Evolutionary conservation across 2,888 invertebrate genomes (phyloP), one percentile per base, ranked within the genome.

Genomic region (Atethmia centrago): DNA sequence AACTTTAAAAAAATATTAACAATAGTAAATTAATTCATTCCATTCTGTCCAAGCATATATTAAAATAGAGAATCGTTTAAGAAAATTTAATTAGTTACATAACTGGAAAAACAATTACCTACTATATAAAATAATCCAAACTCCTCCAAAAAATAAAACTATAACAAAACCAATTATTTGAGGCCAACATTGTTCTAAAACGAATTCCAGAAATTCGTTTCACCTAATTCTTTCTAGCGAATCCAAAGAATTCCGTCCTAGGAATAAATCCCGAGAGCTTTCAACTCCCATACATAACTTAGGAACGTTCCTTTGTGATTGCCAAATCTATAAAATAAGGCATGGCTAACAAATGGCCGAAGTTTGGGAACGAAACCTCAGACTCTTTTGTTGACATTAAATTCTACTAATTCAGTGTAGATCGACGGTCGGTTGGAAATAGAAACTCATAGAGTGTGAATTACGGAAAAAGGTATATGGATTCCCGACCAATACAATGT

Each of bases 331-430:
- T 83, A 79, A 83, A 85, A 74, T 79, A 74, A 71, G 86, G 67
- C 67, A 78, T 73, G 67, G 70, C 61, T 72, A 71, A 79, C 84
- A 85, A 83, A 83, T 71, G 67, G 59, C 36, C 47, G 21, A 79
- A 83, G 74, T 85, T 83, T 56, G 21, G 31, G 40, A 58, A 56
- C 55, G 71, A 72, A 74, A 71, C 63, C 74, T 72, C 63, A 45
- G 53, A 56, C 49, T 83, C 86, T 83, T 83, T 85, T 85, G 83
- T 83, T 71, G 61, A 62, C n/a, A 83, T 79, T 61, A 72, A 74
- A 72, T 72, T 83, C 49, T 47, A 58, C 70, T 71, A 83, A 83
- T 82, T 74, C 70, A 61, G 55, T 51, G 36, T 65, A 71, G 28
- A 63, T 76, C n/a, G 62, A 36, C 8, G 59, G 36, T 51, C 31